Evolutionary conservation across 2,888 invertebrate genomes (phyloP).

Genomic region (Tineola bisselliella): DNA sequence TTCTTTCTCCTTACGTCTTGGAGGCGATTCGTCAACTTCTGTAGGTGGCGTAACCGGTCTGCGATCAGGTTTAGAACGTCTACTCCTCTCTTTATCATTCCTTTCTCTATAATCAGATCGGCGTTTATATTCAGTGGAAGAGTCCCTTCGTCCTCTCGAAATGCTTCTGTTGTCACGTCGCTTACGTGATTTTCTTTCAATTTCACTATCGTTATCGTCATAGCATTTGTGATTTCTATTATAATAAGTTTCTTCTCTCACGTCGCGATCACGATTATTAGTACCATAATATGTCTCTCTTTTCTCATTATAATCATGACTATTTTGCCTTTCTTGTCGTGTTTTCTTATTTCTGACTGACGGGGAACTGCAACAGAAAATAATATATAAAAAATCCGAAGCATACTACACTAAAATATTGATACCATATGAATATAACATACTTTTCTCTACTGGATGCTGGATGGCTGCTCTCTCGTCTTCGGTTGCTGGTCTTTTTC

Average conservation of each 20-base stretch:
- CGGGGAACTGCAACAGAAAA: slow-evolving; percentile 44
- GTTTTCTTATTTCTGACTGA: slow-evolving; percentile 20
- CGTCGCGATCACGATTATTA: slow-evolving; percentile 36
- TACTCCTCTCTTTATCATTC: slow-evolving; percentile 25
- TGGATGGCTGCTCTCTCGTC: slow-evolving; percentile 42
- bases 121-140: slow-evolving; percentile 21
- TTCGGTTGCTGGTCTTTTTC: slow-evolving; percentile 57
- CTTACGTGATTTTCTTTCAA: neutral
- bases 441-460: slow-evolving; percentile 50
- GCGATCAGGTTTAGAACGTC: slow-evolving; percentile 34
- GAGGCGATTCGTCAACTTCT: slow-evolving; percentile 29
- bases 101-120: slow-evolving; percentile 25
- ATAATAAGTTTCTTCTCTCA: slow-evolving; percentile 35
- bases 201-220: slow-evolving; percentile 36
- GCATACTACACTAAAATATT: neutral
- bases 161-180: neutral
- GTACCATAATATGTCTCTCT: slow-evolving; percentile 42
- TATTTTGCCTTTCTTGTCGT: neutral
- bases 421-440: slow-evolving; percentile 14
- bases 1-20: slow-evolving; percentile 25
- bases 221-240: slow-evolving; percentile 32
- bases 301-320: neutral
- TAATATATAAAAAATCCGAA: neutral
- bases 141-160: slow-evolving; percentile 22
- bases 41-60: slow-evolving; percentile 26